Percentiles rank a stretch among this genome's conserved stretches.
These are phyloP conservation scores for Chrysotoxum bicinctum DNA, from an alignment of 2,888 invertebrate genomes.

Conservation along the genomic window DNA sequence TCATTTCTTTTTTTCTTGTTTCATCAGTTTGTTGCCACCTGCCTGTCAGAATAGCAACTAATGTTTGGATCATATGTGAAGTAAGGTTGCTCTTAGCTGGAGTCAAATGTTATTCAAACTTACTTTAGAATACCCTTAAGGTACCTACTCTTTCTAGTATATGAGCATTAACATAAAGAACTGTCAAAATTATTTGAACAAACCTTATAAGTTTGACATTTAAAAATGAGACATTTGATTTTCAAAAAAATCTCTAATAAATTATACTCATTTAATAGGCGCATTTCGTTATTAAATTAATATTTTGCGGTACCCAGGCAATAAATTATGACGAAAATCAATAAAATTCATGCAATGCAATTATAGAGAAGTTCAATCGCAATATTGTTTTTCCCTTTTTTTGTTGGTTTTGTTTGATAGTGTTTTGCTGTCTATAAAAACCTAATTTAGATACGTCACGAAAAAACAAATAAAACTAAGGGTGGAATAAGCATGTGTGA, in stretches of 20 bases:
- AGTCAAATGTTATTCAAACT: too few species aligned
- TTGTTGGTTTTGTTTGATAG: background rate
- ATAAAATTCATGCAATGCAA: background rate
- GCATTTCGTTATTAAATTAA: background rate
- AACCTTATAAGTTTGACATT: background rate
- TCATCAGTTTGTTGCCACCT: too few species aligned
- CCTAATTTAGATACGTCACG: slow-evolving; percentile 47
- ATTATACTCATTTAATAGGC: background rate
- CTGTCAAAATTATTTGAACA: too few species aligned
- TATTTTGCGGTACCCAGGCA: background rate
- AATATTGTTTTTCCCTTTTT: background rate
- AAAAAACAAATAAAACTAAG: background rate
- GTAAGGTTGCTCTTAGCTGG: too few species aligned
- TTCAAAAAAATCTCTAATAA: background rate
- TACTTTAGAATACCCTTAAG: too few species aligned
- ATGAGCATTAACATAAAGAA: too few species aligned
- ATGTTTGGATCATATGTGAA: too few species aligned
- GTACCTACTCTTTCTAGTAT: too few species aligned
- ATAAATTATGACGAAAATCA: background rate
- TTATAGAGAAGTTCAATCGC: slow-evolving; percentile 1
- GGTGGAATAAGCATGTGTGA: slow-evolving; percentile 52
- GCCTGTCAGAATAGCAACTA: too few species aligned
- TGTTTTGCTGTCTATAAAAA: slow-evolving; percentile 21
- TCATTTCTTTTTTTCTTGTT: too few species aligned
- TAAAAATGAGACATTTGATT: background rate